Evolutionary conservation across 2,888 invertebrate species (phyloP).

Genomic region (Petrolisthes cinctipes): DNA sequence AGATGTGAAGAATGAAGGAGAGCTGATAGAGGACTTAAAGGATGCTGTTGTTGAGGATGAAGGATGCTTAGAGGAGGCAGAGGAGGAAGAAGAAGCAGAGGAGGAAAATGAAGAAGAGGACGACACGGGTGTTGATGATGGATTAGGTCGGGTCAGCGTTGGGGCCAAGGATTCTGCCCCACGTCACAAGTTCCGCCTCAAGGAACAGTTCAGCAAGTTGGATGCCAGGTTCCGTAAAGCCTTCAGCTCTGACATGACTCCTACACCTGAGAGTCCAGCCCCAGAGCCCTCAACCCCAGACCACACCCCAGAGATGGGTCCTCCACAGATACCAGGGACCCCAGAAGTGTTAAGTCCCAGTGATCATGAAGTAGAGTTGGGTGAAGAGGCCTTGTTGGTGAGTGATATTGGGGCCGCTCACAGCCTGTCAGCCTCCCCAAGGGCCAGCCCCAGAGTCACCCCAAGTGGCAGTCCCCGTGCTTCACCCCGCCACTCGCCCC

Average conservation of each 20-base stretch:
- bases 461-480: conserved; percentile 3
- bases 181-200: conserved; percentile 38
- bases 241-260: conserved; percentile 49
- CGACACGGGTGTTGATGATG: not conserved
- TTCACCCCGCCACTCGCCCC: conserved; percentile 5
- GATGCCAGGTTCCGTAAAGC: conserved; percentile 61
- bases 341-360: too few species aligned
- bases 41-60: conserved; percentile 17
- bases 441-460: not conserved
- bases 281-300: too few species aligned
- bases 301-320: not conserved
- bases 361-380: too few species aligned
- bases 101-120: conserved; percentile 10
- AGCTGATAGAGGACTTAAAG: conserved; percentile 23
- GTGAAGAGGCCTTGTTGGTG: too few species aligned
- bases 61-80: conserved; percentile 32
- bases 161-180: conserved; percentile 8
- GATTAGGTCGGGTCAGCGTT: not conserved
- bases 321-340: not conserved
- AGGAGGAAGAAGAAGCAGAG: not conserved
- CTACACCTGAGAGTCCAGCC: not conserved
- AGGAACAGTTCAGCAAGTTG: conserved; percentile 53
- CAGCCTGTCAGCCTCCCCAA: not conserved
- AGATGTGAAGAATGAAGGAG: conserved; percentile 27
- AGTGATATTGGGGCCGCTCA: not conserved